Conservation (phyloP, 2,113 vertebrate species). For the Serranochromis macrocephalus region DNA sequence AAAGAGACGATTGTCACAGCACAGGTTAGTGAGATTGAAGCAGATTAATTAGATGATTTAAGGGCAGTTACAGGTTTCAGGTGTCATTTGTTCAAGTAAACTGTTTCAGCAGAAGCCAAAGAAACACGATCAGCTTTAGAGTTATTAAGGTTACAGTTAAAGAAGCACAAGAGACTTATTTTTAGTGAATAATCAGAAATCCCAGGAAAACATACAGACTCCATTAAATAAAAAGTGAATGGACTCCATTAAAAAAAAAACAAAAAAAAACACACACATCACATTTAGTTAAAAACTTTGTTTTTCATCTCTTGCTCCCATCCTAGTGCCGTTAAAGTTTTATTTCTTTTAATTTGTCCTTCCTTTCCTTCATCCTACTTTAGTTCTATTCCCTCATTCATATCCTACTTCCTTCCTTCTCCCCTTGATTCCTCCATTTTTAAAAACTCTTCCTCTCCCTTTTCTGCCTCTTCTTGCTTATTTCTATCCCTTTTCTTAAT, state of each 20-base stretch:
- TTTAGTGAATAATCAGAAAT: neutral
- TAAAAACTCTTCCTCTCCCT: neutral
- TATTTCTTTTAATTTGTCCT: neutral
- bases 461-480: neutral
- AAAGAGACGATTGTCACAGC: neutral
- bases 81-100: neutral
- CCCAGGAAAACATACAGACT: neutral
- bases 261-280: accelerated
- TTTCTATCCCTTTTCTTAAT: neutral
- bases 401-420: neutral
- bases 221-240: neutral
- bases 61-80: neutral
- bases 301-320: neutral
- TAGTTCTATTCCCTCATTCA: neutral
- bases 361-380: neutral
- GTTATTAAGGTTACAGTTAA: neutral
- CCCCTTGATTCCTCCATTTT: neutral
- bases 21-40: neutral
- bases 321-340: neutral
- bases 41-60: neutral
- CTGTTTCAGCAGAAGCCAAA: neutral
- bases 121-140: neutral
- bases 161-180: neutral
- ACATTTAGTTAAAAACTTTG: neutral
- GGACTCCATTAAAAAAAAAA: neutral